Conservation (phyloP, 1,140 invertebrate species). For the Drosophila subobscura region DNA sequence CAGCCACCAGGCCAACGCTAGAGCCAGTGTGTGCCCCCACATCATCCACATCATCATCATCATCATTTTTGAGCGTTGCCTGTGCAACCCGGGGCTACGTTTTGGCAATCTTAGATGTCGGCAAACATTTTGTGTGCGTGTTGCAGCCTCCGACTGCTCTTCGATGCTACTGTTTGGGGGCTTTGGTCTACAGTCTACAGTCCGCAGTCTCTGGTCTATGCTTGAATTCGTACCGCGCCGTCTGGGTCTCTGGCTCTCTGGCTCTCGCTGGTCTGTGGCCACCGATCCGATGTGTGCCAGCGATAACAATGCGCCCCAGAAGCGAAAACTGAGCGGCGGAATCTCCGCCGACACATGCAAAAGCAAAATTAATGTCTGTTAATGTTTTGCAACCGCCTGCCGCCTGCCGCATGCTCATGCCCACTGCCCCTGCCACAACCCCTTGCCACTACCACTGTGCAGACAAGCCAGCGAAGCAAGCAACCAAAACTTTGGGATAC, state of each 20-base stretch:
- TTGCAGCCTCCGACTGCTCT: constrained; percentile 24
- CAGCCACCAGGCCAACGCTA: neutral
- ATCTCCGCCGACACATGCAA: constrained; percentile 24
- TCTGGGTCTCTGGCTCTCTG: constrained; percentile 3
- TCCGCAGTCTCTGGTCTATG: no score
- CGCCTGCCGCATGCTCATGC: neutral
- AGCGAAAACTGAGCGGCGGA: constrained; percentile 46
- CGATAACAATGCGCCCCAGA: constrained; percentile 50
- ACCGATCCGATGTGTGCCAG: constrained; percentile 41
- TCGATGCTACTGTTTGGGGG: no score
- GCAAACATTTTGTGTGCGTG: constrained; percentile 77
- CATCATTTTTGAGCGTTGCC: constrained; percentile 22
- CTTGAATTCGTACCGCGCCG: no score
- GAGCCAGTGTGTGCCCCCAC: neutral
- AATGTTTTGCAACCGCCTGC: constrained; percentile 68
- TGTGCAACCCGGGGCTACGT: constrained; percentile 72
- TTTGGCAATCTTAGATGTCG: constrained; percentile 78
- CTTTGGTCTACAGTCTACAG: no score
- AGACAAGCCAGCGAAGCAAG: constrained; percentile 4
- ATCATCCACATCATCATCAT: constrained; percentile 8
- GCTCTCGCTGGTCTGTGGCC: constrained; percentile 27
- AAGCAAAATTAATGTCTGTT: constrained; percentile 72
- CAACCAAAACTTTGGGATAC: constrained; percentile 40
- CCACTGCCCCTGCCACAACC: neutral
- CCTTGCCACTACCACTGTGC: neutral